Base-by-base conservation (phyloP, 2,888 invertebrate species). In the Tholera decimalis region DNA sequence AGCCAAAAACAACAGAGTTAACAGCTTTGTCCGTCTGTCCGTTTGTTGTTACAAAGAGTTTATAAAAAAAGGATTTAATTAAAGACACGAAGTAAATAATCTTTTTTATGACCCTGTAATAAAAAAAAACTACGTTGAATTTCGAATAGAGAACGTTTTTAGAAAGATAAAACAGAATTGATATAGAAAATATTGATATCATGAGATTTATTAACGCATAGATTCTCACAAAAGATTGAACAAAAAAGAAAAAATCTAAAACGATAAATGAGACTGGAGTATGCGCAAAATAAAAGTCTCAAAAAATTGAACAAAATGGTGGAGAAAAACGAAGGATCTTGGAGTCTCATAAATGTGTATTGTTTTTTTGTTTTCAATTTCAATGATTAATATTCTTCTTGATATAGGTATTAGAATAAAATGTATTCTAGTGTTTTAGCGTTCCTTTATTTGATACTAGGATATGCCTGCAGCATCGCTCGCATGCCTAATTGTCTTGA, bases 1-100 rank as follows among this genome's bases (percentile, higher is more conserved):
- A 39, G 82, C 80, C 82, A 80, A 80, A 57, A 54, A 64, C 69
- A 80, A 82, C 69, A 79, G 30, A 43, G 44, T 71, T 54, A 70
- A 53, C 11, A 50, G 50, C 53, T 69, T 55, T 61, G 73, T 76
- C 37, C 50, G 79, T 35, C 11, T 41, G 56, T 60, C 8, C 43
- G 62, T 81, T 66, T 77, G 66, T 80, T 80, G 79, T 50, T 35
- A 66, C 66, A 57, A 56, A 55, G 51, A 74, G 76, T 76, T 64
- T 73, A 73, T 75, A 77, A 65, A 72, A 56, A 62, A 9, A 56
- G 20, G 55, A 63, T 56, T 70, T 76, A 15, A 49, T 56, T 75
- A 35, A 50, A 55, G 54, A 62, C 61, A 63, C 72, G 53, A 35
- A 60, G 72, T 62, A 73, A 75, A 72, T 68, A 69, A 56, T 43